phyloP scores from a whole-genome alignment of 2,113 vertebrate species.

The Tragelaphus strepsiceros region DNA sequence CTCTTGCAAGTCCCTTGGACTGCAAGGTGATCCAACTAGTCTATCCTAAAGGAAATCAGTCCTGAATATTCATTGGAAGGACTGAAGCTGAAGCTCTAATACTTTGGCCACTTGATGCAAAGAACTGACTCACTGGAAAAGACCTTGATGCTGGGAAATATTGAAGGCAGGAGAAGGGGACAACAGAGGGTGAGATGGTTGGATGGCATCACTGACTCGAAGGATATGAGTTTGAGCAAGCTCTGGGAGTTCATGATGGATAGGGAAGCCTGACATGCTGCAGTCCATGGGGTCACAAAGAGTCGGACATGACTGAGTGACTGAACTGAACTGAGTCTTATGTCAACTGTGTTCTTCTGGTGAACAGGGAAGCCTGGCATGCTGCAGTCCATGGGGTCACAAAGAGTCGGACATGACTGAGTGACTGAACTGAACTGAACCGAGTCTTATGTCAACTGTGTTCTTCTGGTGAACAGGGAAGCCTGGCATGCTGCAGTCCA shows the following conservation, averaged over 20 bases:
- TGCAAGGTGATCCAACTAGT: not conserved
- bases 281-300: too few species aligned
- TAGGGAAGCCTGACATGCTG: too few species aligned
- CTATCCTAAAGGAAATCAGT: not conserved
- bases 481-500: not conserved
- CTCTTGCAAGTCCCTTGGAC: not conserved
- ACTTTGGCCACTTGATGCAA: not conserved
- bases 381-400: too few species aligned
- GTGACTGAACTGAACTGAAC: too few species aligned
- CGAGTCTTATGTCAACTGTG: too few species aligned
- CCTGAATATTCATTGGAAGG: not conserved
- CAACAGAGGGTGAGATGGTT: not conserved
- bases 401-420: too few species aligned
- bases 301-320: too few species aligned
- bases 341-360: too few species aligned
- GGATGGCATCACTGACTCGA: not conserved
- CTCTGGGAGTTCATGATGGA: not conserved
- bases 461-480: too few species aligned
- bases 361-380: too few species aligned
- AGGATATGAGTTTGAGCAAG: not conserved
- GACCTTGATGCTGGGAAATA: not conserved
- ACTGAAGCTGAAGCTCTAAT: not conserved
- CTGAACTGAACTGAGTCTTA: too few species aligned
- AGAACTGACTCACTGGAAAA: not conserved
- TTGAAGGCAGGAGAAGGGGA: not conserved